phyloP scores from a whole-genome alignment of 2,797 vertebrate species.

The Melanitta fusca region DNA sequence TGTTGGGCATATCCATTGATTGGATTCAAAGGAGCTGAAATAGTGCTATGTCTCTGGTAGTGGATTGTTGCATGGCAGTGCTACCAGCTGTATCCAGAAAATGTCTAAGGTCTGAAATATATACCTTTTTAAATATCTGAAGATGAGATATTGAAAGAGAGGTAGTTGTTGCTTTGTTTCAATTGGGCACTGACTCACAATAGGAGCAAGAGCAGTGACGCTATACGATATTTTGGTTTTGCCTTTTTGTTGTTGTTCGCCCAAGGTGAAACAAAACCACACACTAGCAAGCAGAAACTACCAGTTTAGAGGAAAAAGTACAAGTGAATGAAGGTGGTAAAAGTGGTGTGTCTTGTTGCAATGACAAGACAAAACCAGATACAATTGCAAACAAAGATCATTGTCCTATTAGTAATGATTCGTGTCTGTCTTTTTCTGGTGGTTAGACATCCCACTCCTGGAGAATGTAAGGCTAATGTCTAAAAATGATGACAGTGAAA shows the following conservation, averaged over 20 bases:
- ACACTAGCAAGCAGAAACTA: background rate
- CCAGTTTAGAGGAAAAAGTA: background rate
- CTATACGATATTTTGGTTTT: slow-evolving; percentile 3
- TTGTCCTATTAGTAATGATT: background rate
- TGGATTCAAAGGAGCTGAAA: background rate
- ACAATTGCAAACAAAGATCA: background rate
- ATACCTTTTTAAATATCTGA: background rate
- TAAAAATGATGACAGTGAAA: background rate
- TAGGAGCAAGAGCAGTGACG: background rate
- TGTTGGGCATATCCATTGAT: background rate
- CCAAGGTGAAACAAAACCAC: background rate
- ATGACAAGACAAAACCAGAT: background rate
- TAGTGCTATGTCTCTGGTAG: background rate
- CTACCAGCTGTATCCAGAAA: background rate
- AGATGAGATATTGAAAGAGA: background rate
- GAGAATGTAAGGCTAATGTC: background rate
- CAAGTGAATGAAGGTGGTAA: background rate
- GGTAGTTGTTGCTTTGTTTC: background rate
- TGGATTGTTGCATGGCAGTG: background rate
- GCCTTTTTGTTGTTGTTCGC: background rate
- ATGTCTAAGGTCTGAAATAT: background rate
- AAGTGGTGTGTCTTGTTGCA: background rate
- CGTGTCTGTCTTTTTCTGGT: rapidly evolving
- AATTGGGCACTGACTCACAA: background rate
- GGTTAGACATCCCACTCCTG: background rate